phyloP scores from a whole-genome alignment of 2,113 vertebrate species.

The Carettochelys insculpta region DNA sequence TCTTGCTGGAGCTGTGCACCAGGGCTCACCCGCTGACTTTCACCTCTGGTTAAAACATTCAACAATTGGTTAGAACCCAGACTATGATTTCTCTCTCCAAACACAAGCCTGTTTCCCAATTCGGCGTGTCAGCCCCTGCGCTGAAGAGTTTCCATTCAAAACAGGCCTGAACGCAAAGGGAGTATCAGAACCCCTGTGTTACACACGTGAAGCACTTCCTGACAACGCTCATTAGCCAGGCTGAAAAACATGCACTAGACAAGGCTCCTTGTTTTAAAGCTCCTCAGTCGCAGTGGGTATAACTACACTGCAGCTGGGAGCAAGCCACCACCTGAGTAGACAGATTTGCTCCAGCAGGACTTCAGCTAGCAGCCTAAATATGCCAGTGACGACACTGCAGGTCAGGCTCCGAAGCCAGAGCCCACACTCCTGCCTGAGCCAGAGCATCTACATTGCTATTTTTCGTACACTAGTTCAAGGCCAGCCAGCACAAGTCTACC shows the following conservation, averaged over 20 bases:
- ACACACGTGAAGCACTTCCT: slow-evolving; percentile 6
- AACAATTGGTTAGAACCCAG: slow-evolving; percentile 10
- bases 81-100: slow-evolving; percentile 9
- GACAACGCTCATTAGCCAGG: no score
- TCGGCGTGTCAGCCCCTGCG: background rate
- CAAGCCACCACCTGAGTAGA: background rate
- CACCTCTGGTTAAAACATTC: slow-evolving; percentile 25
- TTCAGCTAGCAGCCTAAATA: background rate
- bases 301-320: background rate
- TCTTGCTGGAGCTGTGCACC: no score
- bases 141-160: background rate
- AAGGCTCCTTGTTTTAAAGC: background rate
- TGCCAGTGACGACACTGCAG: background rate
- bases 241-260: background rate
- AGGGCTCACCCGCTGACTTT: no score
- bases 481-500: background rate
- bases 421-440: background rate
- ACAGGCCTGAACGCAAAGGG: background rate
- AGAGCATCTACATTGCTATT: background rate
- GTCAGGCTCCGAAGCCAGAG: background rate
- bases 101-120: slow-evolving; percentile 19
- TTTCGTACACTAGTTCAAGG: background rate
- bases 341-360: background rate
- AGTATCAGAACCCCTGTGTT: background rate
- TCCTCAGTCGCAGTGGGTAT: background rate